Base-by-base conservation (phyloP, 2,113 vertebrate species). In the Pachypanchax playfairii region DNA sequence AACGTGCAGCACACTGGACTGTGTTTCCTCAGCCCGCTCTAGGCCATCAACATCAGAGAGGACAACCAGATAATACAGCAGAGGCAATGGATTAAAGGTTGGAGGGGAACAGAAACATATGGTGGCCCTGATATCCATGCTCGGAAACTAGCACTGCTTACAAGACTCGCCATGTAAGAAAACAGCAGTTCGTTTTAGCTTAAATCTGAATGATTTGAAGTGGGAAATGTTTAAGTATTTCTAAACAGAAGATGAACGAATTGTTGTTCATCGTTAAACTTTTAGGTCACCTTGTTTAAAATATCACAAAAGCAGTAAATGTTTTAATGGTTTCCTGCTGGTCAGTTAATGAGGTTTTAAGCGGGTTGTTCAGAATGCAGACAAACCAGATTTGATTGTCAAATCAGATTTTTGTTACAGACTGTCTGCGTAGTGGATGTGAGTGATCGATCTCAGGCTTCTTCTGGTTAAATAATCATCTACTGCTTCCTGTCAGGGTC, bases 91-190 rank as follows among this genome's bases (percentile, higher is more conserved):
- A 79, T 86, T 80, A 86, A 73, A 54, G 57, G 81, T 57, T 77
- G 26, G 46, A 77, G 74, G 73, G 76, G 84, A 56, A 80, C 53
- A 21, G 67, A 38, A 42, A 47, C 84, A 86, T 84, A 84, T 84
- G 84, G 75, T 58, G 59, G 44, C 65, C 62, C 47, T 61, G 65
- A 83, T 81, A 79, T 59, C 64, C 39, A 60, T 56, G 63, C 21
- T 62, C 54, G 58, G 49, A 26, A 48, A 55, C 46, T 25, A 52
- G 22, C 44, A 54, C 51, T 22, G 41, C 52, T 59, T 35, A 80
- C 38, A 4, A 58, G 5, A 38, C 33, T 33, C 9, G 1, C 28
- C 4, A 7, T 4, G 28, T 29, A 29, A 7, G 28, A 29, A 29
- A 29, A 29, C 28, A 29, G n/a, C n/a, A n/a, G n/a, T n/a, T n/a